A percentile compares a stretch with the other conserved stretches of the same genome.
Evolutionary conservation across 2,888 invertebrate genomes (phyloP).

Genomic region (Acleris literana): DNA sequence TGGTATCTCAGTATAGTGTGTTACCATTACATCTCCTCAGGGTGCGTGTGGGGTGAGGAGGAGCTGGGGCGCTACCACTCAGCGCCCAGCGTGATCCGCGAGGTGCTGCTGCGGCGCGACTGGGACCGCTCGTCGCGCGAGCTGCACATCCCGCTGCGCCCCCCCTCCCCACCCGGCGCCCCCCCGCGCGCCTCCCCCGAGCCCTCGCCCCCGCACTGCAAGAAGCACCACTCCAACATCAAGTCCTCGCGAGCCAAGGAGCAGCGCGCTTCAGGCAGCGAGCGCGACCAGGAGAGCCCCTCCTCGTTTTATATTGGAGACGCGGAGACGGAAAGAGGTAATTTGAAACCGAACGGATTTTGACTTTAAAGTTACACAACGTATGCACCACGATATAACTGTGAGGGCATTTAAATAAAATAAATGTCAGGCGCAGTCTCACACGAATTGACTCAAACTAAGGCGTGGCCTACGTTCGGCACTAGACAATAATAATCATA

Average conservation of each 20-base stretch:
- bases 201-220: constrained; percentile 51
- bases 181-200: constrained; percentile 44
- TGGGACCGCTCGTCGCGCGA: constrained; percentile 72
- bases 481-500: too few species aligned
- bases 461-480: too few species aligned
- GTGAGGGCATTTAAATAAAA: too few species aligned
- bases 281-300: constrained; percentile 61
- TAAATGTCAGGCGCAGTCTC: too few species aligned
- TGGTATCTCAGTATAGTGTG: too few species aligned
- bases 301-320: constrained; percentile 70
- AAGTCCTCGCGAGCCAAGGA: constrained; percentile 64
- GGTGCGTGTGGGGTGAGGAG: constrained; percentile 55
- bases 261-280: constrained; percentile 53
- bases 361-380: too few species aligned
- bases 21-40: neutral
- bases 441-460: too few species aligned
- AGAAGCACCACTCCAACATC: constrained; percentile 73
- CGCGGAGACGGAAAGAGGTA: constrained; percentile 39
- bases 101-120: constrained; percentile 71
- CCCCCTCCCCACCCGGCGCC: constrained; percentile 36
- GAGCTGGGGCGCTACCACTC: constrained; percentile 69
- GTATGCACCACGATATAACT: too few species aligned
- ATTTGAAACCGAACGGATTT: constrained; percentile 11
- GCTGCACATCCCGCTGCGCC: constrained; percentile 65
- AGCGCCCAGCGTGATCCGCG: constrained; percentile 75